Percentiles rank a stretch among this genome's conserved stretches.
Conservation (phyloP, 37 sponge, comb jelly and placozoan genomes). For the Cladorhizidae sp. region DNA sequence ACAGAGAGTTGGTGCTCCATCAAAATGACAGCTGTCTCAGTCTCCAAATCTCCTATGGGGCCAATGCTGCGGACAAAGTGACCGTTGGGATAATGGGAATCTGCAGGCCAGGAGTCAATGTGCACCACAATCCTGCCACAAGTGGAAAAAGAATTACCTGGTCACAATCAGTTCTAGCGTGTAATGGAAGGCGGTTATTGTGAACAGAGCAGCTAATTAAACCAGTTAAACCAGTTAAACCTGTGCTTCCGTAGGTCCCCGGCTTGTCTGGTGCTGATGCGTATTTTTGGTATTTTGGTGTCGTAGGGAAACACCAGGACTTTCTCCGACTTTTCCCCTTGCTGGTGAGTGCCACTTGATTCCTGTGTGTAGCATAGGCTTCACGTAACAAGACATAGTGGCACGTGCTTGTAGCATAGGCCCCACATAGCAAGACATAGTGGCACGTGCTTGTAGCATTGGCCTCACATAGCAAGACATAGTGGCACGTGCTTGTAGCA, state of each 20-base stretch:
- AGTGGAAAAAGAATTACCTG: no score
- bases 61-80: conserved; percentile 82
- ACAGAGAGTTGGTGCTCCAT: conserved; percentile 43
- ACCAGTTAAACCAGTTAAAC: background rate
- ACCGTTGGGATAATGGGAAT: conserved; percentile 77
- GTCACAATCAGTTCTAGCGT: no score
- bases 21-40: conserved; percentile 69
- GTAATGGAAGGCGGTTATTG: background rate
- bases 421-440: no score
- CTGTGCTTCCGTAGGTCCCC: conserved; percentile 55
- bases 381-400: no score
- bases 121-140: conserved; percentile 57
- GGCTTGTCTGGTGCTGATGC: conserved; percentile 64
- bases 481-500: no score
- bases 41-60: conserved; percentile 73
- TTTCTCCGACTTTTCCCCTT: conserved; percentile 21
- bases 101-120: conserved; percentile 69
- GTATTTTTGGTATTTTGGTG: conserved; percentile 61
- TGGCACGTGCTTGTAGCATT: no score
- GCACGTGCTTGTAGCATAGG: no score
- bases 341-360: background rate
- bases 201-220: background rate
- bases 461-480: no score
- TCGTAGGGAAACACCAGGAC: conserved; percentile 79
- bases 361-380: background rate